Evolutionary conservation across 1,140 invertebrate species (phyloP).

Genomic region (Zaprionus camerounensis): DNA sequence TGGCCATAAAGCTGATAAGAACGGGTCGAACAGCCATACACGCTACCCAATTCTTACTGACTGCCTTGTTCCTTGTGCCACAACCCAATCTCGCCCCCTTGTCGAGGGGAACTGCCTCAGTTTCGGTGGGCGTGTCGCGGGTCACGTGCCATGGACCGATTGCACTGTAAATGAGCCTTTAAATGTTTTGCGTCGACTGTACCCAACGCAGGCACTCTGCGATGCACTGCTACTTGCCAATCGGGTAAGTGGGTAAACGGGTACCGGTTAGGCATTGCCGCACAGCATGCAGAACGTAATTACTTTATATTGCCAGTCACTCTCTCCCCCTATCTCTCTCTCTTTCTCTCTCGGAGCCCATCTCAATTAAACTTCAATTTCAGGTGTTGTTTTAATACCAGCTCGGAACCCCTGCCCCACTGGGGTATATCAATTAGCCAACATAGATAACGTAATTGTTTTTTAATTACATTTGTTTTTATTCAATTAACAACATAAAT

Average conservation of each 20-base stretch:
- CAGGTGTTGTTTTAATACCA: constrained; percentile 51
- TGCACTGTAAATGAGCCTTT: constrained; percentile 49
- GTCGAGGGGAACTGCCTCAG: neutral
- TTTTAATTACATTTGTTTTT: constrained; percentile 3
- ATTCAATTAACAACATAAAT: neutral
- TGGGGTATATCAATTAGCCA: constrained; percentile 27
- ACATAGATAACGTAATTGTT: neutral
- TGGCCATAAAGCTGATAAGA: constrained; percentile 45
- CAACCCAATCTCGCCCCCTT: neutral
- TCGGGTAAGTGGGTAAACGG: constrained; percentile 11
- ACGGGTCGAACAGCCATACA: constrained; percentile 7
- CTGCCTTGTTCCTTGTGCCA: too few species aligned
- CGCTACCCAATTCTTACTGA: constrained; percentile 7
- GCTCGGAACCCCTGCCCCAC: too few species aligned
- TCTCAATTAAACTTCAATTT: constrained; percentile 77
- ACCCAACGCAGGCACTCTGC: neutral
- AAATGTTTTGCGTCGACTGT: constrained; percentile 42
- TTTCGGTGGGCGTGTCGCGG: constrained; percentile 17
- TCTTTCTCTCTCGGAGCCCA: neutral
- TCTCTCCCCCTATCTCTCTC: constrained; percentile 32
- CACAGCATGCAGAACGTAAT: constrained; percentile 43
- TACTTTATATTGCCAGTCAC: constrained; percentile 48
- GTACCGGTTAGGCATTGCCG: constrained; percentile 18
- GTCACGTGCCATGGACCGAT: constrained; percentile 19
- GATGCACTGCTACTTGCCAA: constrained; percentile 1